Percentiles rank a stretch among this genome's conserved stretches.
Conservation (phyloP, 2,113 vertebrate genomes). For the Centropus unirufus region DNA sequence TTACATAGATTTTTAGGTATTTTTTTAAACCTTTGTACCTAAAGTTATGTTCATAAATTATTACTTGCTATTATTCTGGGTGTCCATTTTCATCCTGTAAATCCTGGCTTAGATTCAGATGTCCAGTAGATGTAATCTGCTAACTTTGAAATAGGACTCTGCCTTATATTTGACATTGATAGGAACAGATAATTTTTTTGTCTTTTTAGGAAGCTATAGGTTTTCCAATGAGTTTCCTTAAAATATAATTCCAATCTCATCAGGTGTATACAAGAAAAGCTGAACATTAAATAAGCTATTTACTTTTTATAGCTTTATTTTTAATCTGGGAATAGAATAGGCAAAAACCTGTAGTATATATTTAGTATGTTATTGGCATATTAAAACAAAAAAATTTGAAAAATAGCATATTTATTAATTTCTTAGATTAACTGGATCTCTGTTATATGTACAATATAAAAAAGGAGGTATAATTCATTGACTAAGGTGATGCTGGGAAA, state of each 20-base stretch:
- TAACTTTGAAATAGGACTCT: constrained; percentile 17
- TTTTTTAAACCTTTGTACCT: neutral
- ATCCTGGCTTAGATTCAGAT: neutral
- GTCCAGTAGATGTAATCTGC: neutral
- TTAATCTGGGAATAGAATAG: neutral
- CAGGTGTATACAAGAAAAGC: constrained; percentile 6
- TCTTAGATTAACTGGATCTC: neutral
- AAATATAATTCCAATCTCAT: neutral
- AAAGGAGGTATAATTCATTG: neutral
- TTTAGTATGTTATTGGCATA: neutral
- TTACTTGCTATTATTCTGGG: neutral
- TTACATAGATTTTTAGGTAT: neutral
- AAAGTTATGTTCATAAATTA: neutral
- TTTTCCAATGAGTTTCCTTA: neutral
- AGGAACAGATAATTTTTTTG: neutral
- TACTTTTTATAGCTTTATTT: neutral
- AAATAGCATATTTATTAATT: neutral
- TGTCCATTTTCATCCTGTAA: neutral
- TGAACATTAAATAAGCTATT: neutral
- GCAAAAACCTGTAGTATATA: neutral
- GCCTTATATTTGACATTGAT: neutral
- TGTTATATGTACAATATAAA: neutral
- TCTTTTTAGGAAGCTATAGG: neutral
- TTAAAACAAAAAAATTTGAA: rapidly evolving
- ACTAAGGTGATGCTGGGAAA: neutral